phyloP scores from a whole-genome alignment of 2,888 invertebrate species.

The Drosophila atroscutellata region DNA sequence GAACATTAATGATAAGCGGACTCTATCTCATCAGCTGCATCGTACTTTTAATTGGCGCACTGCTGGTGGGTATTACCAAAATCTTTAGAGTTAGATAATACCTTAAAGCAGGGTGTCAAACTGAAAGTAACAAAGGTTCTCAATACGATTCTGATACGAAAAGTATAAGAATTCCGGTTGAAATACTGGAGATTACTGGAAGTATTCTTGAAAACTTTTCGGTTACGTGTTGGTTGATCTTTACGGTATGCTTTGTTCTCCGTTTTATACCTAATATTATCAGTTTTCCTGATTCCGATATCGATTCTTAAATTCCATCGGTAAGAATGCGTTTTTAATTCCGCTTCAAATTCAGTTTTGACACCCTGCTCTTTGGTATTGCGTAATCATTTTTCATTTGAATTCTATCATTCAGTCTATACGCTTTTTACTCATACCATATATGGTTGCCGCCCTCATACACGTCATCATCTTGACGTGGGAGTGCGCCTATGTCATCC shows the following conservation, averaged over 20 bases:
- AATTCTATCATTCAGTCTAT: slow-evolving; percentile 34
- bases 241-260: neutral
- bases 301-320: neutral
- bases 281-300: neutral
- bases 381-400: neutral
- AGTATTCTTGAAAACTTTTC: neutral
- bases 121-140: neutral
- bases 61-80: slow-evolving; percentile 40
- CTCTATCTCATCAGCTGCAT: slow-evolving; percentile 62
- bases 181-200: neutral
- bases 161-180: neutral
- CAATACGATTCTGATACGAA: neutral
- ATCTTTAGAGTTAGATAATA: neutral
- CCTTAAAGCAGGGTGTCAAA: neutral
- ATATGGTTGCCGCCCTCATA: slow-evolving; percentile 45
- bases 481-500: slow-evolving; percentile 39
- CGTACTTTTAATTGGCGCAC: slow-evolving; percentile 49
- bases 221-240: neutral
- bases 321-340: neutral
- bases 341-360: neutral
- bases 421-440: slow-evolving; percentile 53
- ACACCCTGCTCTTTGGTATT: neutral
- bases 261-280: too few relatives aligned
- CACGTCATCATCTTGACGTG: slow-evolving; percentile 43
- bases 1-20: slow-evolving; percentile 55